Evolutionary conservation across 1,140 invertebrate genomes (phyloP).

Genomic region (Apolygus lucorum): DNA sequence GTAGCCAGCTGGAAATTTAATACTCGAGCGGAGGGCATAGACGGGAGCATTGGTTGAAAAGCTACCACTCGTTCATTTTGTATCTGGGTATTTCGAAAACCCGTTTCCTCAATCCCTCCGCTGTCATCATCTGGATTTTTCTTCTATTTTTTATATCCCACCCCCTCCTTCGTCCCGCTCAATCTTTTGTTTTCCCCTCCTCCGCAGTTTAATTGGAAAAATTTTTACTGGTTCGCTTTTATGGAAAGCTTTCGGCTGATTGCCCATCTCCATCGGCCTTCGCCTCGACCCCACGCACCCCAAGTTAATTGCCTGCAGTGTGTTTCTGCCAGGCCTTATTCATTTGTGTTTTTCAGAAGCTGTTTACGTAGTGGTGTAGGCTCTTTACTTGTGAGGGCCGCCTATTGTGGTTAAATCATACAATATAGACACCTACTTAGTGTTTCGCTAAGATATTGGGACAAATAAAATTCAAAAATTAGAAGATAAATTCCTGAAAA

Average conservation of each 20-base stretch:
- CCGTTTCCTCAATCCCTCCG: neutral
- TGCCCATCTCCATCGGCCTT: too few relatives aligned
- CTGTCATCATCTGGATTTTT: neutral
- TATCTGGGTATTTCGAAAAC: neutral
- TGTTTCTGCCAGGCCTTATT: too few relatives aligned
- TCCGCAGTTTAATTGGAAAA: conserved; percentile 13
- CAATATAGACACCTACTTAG: too few relatives aligned
- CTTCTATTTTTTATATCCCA: neutral
- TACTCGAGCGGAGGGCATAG: neutral
- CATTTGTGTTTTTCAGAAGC: too few relatives aligned
- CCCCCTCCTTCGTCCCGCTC: neutral
- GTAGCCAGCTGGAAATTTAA: conserved; percentile 5
- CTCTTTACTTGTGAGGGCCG: too few relatives aligned
- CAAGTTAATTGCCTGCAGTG: neutral
- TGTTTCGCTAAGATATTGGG: too few relatives aligned
- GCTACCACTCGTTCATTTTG: neutral
- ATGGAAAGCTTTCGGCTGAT: conserved; percentile 1
- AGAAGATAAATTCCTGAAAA: too few relatives aligned
- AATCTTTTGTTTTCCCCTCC: too few relatives aligned
- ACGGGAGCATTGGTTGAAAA: neutral
- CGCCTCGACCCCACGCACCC: neutral
- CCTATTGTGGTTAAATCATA: too few relatives aligned
- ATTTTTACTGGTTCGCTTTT: neutral
- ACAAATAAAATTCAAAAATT: too few relatives aligned
- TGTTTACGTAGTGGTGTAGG: too few relatives aligned